Conservation (phyloP, 1,140 invertebrate species). For the Drosophila grimshawi region DNA sequence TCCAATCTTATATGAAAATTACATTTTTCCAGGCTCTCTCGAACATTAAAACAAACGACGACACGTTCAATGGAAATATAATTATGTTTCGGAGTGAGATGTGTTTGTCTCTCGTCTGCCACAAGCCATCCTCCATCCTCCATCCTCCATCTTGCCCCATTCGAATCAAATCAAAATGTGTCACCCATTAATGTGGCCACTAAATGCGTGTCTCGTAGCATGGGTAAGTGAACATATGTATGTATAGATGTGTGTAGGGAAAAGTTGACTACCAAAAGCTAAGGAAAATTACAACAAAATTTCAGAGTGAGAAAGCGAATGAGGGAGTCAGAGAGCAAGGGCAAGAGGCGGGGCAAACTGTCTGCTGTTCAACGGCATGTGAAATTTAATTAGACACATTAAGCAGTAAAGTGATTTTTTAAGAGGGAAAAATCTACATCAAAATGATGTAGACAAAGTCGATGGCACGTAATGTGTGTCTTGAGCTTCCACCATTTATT, state of each 20-base stretch:
- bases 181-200: conserved; percentile 59
- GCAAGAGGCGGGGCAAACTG: conserved; percentile 1
- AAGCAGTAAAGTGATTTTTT: conserved; percentile 38
- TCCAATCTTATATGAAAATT: conserved; percentile 47
- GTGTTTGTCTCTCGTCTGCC: conserved; percentile 14
- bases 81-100: conserved; percentile 55
- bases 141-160: background rate
- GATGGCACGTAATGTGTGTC: conserved; percentile 7
- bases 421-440: conserved; percentile 3
- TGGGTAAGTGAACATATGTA: conserved; percentile 20
- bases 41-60: conserved; percentile 72
- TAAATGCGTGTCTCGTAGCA: conserved; percentile 54
- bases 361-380: conserved; percentile 53
- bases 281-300: conserved; percentile 23
- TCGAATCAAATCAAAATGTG: conserved; percentile 51
- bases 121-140: background rate
- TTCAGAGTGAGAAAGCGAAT: background rate
- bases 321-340: background rate
- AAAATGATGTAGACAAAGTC: conserved; percentile 9
- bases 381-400: conserved; percentile 62
- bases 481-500: background rate
- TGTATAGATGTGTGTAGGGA: conserved; percentile 1
- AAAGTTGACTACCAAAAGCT: conserved; percentile 10
- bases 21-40: conserved; percentile 25
- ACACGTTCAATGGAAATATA: conserved; percentile 68